A percentile compares a stretch with the other conserved stretches of the same genome.
phyloP scores from a whole-genome alignment of 2,888 invertebrate species.

The Heteromurus nitidus region DNA sequence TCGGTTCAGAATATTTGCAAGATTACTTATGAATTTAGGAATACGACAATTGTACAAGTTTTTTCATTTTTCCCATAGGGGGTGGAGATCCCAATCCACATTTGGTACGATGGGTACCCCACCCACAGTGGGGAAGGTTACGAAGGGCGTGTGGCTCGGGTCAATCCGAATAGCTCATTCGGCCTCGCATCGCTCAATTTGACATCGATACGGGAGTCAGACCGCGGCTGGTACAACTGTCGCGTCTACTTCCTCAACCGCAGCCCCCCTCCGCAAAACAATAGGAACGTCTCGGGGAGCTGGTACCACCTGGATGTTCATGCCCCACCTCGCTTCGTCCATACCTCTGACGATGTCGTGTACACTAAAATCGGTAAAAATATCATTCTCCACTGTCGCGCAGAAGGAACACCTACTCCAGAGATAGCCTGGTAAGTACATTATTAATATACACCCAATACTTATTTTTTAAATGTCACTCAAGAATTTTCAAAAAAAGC shows the following conservation, averaged over 20 bases:
- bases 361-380: slow-evolving; percentile 97
- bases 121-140: slow-evolving; percentile 96
- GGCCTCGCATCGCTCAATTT: slow-evolving; percentile 96
- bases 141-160: slow-evolving; percentile 92
- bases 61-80: slow-evolving; percentile 80
- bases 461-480: too few relatives aligned
- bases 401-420: slow-evolving; percentile 96
- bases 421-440: slow-evolving; percentile 96
- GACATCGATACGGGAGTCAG: slow-evolving; percentile 93
- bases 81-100: slow-evolving; percentile 96
- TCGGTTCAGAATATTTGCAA: not conserved
- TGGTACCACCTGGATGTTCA: slow-evolving; percentile 99
- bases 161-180: slow-evolving; percentile 82
- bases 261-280: slow-evolving; percentile 92
- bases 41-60: not conserved
- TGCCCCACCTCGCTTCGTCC: slow-evolving; percentile 95
- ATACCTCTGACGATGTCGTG: slow-evolving; percentile 96
- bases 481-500: too few relatives aligned
- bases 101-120: slow-evolving; percentile 98
- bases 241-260: slow-evolving; percentile 95
- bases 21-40: not conserved
- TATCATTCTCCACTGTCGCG: slow-evolving; percentile 96
- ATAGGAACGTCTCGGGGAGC: slow-evolving; percentile 83
- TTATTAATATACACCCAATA: too few relatives aligned
- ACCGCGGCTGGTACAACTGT: slow-evolving; percentile 98